Evolutionary conservation across 2,797 vertebrate species (phyloP), one percentile per base, ranked within the genome.

Genomic region (Morelia viridis): DNA sequence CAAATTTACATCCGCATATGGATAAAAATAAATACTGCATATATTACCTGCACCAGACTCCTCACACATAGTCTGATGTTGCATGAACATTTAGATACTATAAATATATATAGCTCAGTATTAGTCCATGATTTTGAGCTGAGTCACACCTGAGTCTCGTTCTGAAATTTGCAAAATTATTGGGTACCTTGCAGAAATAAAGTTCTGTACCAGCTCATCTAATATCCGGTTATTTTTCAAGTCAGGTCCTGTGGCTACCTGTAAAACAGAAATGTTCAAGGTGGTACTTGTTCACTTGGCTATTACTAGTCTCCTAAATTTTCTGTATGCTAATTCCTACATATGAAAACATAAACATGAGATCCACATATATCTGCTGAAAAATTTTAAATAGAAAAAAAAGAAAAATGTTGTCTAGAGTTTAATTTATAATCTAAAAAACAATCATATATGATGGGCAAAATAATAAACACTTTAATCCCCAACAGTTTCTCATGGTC

Each of bases 161-260:
- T 91, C 85, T 84, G 91, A 85, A 68, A 64, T 85, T 61, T 90
- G 91, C 3, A 88, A 92, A 94, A 91, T 19, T 0, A 87, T 85
- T 57, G 0, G 5, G 95, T 98, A 99, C 99, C 99, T 99, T 93
- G 98, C 98, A 96, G 96, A 97, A 94, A 96, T 97, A 96, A 99
- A 99, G 96, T 96, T 98, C 93, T 97, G 96, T 50, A 99, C 98
- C 89, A 99, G 94, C 17, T 99, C 99, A 93, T 99, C 99, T 89
- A 99, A 91, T 12, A 98, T 31, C 35, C 99, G 98, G 96, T 99
- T 99, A 96, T 98, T 99, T 94, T 97, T 98, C 86, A 99, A 97
- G 93, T 99, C 99, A 89, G 98, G 97, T 90, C 99, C 99, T 0
- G 98, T 98, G 90, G 97, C 97, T 91, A 98, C 95, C 99, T 99